Base-by-base conservation (phyloP, 2,888 invertebrate species). In the Agonopterix subpropinquella region DNA sequence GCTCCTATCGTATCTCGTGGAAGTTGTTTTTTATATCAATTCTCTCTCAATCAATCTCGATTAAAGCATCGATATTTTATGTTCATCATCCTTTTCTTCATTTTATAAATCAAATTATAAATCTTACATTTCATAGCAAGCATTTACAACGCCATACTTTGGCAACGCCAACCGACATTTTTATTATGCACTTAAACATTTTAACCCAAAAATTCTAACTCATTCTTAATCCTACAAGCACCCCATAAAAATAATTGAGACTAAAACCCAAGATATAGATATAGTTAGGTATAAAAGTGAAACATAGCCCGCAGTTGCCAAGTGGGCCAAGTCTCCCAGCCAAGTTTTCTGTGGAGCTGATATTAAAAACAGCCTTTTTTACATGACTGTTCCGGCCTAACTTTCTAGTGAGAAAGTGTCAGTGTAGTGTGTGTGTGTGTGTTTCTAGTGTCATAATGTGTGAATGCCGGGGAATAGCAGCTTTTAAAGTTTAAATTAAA, bases 281-380 rank as follows among this genome's bases (percentile, higher is more conserved):
- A 53, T 53, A 11, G 44, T 8, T 37, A 15, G 28, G 9, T 15
- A 54, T 50, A 52, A 54, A 54, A 52, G 52, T 45, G 45, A 43
- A 48, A 54, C 54, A 54, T 49, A 47, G 44, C 48, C 44, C 28
- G 11, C 35, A 11, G 15, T 8, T 56, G 56, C 56, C 56, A 56
- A 56, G 52, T 53, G 51, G 53, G 52, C 13, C 53, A 45, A n/a
- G 28, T 15, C 45, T 15, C 45, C 28, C 41, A 44, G 55, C 52
- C 53, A 56, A 56, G 52, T 53, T 48, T 47, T 35, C 35, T 48
- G 37, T 41, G 44, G 44, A 54, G 41, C 44, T 28, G 36, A 46
- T 46, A 46, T 41, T 48, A 44, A 41, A 47, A 10, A n/a, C 28
- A 41, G 39, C n/a, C n/a, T 15, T 41, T 46, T 46, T 35, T 41